A percentile compares a stretch with the other conserved stretches of the same genome.
Conservation (phyloP, 2,888 invertebrate species). For the Caenorhabditis plicata region DNA sequence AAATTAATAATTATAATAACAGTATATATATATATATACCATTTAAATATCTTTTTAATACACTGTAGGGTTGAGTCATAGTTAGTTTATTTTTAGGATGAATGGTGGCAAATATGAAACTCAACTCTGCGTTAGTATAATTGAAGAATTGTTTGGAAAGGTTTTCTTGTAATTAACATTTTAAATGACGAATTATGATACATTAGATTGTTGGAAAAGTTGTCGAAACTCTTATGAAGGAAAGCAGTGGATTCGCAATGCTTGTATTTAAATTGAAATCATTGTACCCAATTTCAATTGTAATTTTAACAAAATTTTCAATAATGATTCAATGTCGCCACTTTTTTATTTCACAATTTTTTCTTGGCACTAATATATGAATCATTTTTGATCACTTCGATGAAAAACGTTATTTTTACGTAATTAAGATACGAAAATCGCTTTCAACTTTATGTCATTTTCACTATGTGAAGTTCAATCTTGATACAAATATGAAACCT, state of each 20-base stretch:
- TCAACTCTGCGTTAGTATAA: constrained; percentile 46
- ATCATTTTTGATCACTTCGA: too few relatives aligned
- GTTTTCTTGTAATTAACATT: not conserved
- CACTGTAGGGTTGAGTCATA: not conserved
- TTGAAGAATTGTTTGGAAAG: constrained; percentile 58
- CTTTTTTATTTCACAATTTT: not conserved
- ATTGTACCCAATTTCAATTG: constrained; percentile 2
- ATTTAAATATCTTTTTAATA: not conserved
- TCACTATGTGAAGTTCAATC: constrained; percentile 37
- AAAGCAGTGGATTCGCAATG: constrained; percentile 19
- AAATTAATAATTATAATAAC: not conserved
- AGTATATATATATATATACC: not conserved
- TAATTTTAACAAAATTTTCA: constrained; percentile 1
- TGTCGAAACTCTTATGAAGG: constrained; percentile 16
- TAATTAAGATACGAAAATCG: constrained; percentile 49
- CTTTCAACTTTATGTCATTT: constrained; percentile 51
- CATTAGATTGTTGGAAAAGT: constrained; percentile 27
- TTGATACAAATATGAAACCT: constrained; percentile 19
- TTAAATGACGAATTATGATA: not conserved
- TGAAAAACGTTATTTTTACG: too few relatives aligned
- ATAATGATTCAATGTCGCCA: not conserved
- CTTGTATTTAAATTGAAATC: constrained; percentile 14
- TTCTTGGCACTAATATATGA: not conserved
- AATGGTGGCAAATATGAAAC: constrained; percentile 43
- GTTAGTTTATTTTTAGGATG: constrained; percentile 18